Evolutionary conservation across 2,797 vertebrate genomes (phyloP).

Genomic region (Pyrocephalus nanus): DNA sequence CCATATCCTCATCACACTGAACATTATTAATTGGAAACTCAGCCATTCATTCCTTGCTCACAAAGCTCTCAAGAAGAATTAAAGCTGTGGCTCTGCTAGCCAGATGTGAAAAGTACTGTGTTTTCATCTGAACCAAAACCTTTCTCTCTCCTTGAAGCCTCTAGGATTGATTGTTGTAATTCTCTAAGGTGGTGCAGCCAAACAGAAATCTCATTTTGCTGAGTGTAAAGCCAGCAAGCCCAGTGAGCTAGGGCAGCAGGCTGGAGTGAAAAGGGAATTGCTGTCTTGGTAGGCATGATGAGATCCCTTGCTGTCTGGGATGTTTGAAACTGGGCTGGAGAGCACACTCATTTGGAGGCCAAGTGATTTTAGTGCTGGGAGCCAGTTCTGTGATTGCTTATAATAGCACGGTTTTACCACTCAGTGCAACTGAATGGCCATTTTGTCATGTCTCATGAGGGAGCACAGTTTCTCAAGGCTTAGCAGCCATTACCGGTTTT

Average conservation of each 20-base stretch:
- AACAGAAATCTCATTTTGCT: constrained; percentile 22
- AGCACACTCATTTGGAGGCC: not conserved
- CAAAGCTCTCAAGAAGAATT: not conserved
- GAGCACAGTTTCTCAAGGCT: not conserved
- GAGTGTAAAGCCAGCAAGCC: not conserved
- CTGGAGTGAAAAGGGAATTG: not conserved
- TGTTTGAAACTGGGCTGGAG: not conserved
- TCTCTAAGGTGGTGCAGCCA: not conserved
- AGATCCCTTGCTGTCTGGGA: not conserved
- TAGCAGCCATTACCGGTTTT: not conserved
- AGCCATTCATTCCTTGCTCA: not conserved
- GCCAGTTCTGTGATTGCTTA: not conserved
- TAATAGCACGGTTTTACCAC: not conserved
- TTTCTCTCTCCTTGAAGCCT: not conserved
- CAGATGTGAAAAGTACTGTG: not conserved
- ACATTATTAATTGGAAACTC: not conserved
- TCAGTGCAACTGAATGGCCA: not conserved
- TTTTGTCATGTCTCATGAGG: not conserved
- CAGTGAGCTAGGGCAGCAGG: not conserved
- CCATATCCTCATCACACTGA: not conserved
- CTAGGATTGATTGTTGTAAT: not conserved
- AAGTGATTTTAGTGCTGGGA: not conserved
- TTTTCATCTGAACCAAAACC: not conserved
- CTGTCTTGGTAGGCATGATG: not conserved
- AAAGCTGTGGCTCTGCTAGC: not conserved